Percentiles rank a stretch among this genome's conserved stretches.
These are phyloP conservation scores for Peromyscus polionotus DNA, from an alignment of 2,113 vertebrate species.

Conservation along the genomic window DNA sequence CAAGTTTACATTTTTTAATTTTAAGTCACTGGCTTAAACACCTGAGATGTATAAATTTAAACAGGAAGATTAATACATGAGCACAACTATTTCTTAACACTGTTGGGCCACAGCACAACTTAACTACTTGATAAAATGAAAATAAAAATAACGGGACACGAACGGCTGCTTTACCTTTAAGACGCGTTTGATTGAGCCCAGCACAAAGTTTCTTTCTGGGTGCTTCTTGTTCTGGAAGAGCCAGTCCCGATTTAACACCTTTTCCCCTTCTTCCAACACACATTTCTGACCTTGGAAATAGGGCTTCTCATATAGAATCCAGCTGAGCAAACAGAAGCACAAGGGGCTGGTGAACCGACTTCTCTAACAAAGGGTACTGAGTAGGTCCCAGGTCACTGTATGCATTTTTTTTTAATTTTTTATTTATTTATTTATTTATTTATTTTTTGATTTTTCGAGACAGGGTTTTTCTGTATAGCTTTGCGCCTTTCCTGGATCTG, in stretches of 20 bases:
- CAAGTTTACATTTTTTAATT: neutral
- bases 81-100: slow-evolving; percentile 9
- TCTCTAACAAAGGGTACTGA: slow-evolving; percentile 41
- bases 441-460: no score
- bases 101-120: neutral
- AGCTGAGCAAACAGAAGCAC: slow-evolving; percentile 84
- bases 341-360: slow-evolving; percentile 42
- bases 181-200: slow-evolving; percentile 91
- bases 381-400: neutral
- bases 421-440: no score
- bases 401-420: neutral
- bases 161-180: slow-evolving; percentile 87
- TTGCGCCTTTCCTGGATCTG: no score
- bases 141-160: neutral
- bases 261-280: slow-evolving; percentile 92
- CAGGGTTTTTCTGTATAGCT: no score
- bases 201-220: slow-evolving; percentile 79
- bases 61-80: slow-evolving; percentile 7
- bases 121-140: neutral
- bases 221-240: slow-evolving; percentile 77
- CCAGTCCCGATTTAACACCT: slow-evolving; percentile 87
- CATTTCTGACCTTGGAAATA: slow-evolving; percentile 89
- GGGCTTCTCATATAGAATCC: slow-evolving; percentile 93
- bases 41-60: slow-evolving; percentile 25
- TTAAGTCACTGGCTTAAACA: slow-evolving; percentile 22